Percentiles rank a stretch among this genome's conserved stretches.
These are phyloP conservation scores for Danio jaintianensis DNA, from an alignment of 2,797 vertebrate genomes.

Conservation along the genomic window DNA sequence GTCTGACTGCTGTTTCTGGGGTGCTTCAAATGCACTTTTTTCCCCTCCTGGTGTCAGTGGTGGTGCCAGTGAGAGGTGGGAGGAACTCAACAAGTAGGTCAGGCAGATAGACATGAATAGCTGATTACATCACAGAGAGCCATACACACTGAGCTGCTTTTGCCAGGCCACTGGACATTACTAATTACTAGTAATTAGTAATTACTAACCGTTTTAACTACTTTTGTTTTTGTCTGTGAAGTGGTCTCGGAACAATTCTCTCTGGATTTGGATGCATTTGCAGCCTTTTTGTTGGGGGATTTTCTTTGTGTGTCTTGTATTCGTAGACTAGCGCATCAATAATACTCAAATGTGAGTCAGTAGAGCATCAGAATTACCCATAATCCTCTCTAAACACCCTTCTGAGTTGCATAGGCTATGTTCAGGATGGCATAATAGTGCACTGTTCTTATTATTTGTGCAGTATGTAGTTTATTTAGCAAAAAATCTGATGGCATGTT, in stretches of 20 bases:
- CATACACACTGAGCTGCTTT: conserved; percentile 45
- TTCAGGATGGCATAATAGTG: not conserved
- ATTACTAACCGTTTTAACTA: conserved; percentile 43
- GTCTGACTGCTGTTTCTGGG: conserved; percentile 2
- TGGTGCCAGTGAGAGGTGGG: conserved; percentile 10
- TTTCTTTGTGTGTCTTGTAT: not conserved
- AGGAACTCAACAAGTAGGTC: conserved; percentile 59
- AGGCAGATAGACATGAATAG: conserved; percentile 49
- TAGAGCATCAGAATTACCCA: conserved; percentile 13
- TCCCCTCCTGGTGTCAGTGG: not conserved
- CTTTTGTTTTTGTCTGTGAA: conserved; percentile 18
- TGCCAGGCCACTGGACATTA: conserved; percentile 57
- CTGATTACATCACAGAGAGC: conserved; percentile 49
- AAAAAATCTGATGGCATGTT: too few species aligned
- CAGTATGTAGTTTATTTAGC: not conserved
- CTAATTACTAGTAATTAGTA: conserved; percentile 46
- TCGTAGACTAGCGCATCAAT: not conserved
- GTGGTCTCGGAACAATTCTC: conserved; percentile 10
- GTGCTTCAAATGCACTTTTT: not conserved
- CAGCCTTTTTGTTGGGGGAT: not conserved
- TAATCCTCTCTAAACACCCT: not conserved
- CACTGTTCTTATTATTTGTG: not conserved
- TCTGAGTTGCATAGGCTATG: not conserved
- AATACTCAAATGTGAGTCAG: conserved; percentile 3
- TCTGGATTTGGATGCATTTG: not conserved